Conservation (phyloP, 2,113 vertebrate species). For the Ictalurus punctatus region DNA sequence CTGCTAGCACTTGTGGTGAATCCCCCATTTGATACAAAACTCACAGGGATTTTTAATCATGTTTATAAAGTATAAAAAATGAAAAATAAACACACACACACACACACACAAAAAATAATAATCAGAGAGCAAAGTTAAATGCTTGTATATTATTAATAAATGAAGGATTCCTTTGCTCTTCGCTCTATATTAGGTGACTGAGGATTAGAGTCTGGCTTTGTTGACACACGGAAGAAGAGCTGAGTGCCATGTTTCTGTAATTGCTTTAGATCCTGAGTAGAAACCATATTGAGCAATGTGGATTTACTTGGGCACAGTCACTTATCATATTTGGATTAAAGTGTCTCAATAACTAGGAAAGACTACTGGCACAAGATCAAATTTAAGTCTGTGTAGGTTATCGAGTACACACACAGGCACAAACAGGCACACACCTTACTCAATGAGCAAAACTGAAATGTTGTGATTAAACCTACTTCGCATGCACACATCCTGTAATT, state of each 20-base stretch:
- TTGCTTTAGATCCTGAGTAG: not conserved
- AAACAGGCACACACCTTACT: not conserved
- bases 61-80: slow-evolving; percentile 31
- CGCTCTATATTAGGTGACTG: not conserved
- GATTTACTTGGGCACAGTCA: not conserved
- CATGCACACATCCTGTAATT: slow-evolving; percentile 45
- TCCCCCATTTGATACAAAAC: slow-evolving; percentile 34
- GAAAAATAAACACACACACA: not conserved
- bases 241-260: not conserved
- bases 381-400: slow-evolving; percentile 5
- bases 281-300: not conserved
- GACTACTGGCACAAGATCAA: slow-evolving; percentile 7
- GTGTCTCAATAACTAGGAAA: not conserved
- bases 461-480: slow-evolving; percentile 28
- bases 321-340: slow-evolving; percentile 16
- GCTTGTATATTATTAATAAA: slow-evolving; percentile 26
- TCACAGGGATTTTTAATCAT: slow-evolving; percentile 40
- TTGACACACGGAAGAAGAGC: not conserved
- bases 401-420: not conserved
- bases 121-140: slow-evolving; percentile 21
- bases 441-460: slow-evolving; percentile 6
- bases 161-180: slow-evolving; percentile 23
- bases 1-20: slow-evolving; percentile 40
- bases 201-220: slow-evolving; percentile 8
- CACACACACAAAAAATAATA: slow-evolving; percentile 21